Conservation (phyloP, 2,888 invertebrate genomes). For the Plebejus argus region DNA sequence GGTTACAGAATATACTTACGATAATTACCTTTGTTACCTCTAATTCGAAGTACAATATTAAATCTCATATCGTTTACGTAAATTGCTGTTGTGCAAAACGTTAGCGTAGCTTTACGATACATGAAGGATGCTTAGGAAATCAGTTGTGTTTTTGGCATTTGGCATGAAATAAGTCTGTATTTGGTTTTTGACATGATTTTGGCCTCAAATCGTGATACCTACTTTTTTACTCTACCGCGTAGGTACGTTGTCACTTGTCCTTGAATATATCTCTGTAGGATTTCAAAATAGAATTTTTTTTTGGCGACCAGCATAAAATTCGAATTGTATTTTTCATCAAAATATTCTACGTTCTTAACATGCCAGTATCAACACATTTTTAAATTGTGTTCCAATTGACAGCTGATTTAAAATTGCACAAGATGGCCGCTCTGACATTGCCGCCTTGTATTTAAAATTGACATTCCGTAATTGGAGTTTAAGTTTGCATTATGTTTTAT, state of each 20-base stretch:
- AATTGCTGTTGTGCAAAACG: background rate
- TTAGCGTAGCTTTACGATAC: background rate
- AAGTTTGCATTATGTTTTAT: conserved; percentile 22
- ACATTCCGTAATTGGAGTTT: conserved; percentile 29
- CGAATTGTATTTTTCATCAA: no score
- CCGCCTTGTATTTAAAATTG: conserved; percentile 30
- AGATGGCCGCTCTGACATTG: conserved; percentile 14
- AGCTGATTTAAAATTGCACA: conserved; percentile 4
- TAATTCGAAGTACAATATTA: background rate
- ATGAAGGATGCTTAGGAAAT: no score
- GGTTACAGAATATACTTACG: conserved; percentile 25
- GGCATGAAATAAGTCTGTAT: no score
- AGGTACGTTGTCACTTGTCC: no score
- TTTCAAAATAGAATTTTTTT: no score
- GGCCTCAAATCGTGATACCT: no score
- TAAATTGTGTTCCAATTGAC: conserved; percentile 21
- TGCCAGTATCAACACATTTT: background rate
- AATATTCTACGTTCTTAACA: background rate
- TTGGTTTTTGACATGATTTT: no score
- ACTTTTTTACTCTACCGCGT: no score
- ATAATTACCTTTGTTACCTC: conserved; percentile 19
- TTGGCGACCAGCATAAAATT: no score
- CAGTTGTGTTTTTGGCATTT: no score
- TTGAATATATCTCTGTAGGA: no score
- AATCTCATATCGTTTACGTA: conserved; percentile 18